Conservation (phyloP, 1,140 invertebrate species). For the Penaeus japonicus region DNA sequence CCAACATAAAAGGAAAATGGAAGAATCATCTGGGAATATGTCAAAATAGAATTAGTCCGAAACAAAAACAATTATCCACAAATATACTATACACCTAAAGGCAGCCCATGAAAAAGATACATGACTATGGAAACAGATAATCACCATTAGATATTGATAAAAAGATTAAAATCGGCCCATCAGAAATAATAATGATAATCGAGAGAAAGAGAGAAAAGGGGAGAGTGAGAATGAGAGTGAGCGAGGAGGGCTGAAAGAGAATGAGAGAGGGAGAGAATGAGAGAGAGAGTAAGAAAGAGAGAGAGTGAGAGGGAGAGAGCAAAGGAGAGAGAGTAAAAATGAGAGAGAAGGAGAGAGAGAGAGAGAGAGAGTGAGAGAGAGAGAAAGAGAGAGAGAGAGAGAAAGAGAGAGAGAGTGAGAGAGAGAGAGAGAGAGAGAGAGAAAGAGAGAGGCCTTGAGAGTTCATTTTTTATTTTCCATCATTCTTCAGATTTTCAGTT, state of each 20-base stretch:
- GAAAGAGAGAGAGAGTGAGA: not conserved
- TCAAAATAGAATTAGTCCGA: no score
- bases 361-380: not conserved
- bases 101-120: no score
- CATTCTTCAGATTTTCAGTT: slow-evolving; percentile 56
- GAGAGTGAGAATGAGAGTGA: not conserved
- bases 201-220: not conserved
- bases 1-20: no score
- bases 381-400: slow-evolving; percentile 6
- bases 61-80: no score
- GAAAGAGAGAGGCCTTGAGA: not conserved
- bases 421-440: not conserved
- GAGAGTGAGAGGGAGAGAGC: not conserved
- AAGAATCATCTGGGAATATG: not conserved
- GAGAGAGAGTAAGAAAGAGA: not conserved
- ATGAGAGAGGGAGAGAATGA: not conserved
- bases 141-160: no score
- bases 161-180: no score
- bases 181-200: not conserved
- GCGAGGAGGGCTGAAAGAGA: not conserved
- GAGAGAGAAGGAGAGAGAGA: no score
- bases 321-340: not conserved
- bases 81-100: no score
- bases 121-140: no score
- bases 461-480: slow-evolving; percentile 54